Evolutionary conservation across 1,140 invertebrate species (phyloP), one percentile per base, ranked within the genome.

Genomic region (Aporrectodea caliginosa): DNA sequence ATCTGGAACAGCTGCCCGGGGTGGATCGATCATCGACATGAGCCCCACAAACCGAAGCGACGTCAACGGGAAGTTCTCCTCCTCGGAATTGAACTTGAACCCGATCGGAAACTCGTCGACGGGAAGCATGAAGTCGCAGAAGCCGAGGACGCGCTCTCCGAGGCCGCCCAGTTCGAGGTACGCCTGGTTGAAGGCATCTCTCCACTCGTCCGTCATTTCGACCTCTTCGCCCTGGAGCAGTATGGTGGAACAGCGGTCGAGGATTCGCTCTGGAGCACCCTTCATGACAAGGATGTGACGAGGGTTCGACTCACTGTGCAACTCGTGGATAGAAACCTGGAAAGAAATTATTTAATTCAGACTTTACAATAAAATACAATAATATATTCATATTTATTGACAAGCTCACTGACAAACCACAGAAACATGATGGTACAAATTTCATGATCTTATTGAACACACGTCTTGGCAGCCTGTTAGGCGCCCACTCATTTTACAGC

Each of bases 1-100:
- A 89, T 98, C 96, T 33, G 90, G 90, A 77, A 98, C 97, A 79
- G 86, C 86, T 77, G 86, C 85, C 70, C 86, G 82, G 12, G 87
- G 87, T 77, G 97, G 97, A 91, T 99, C 97, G 91, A 99, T 99
- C 97, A 99, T 99, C 82, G 96, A 98, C 94, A 99, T 98, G 6
- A 99, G 92, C 76, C 98, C 98, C 74, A 99, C 95, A 88, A 99
- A 99, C 81, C 97, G 92, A n/a, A 99, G 92, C 83, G 93, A 94
- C 79, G 93, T 93, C 58, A 96, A 88, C 27, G 95, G 97, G 92
- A 98, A 99, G 90, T 99, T 99, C 70, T 92, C 90, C 84, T 97
- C 94, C 33, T 90, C 90, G 79, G 91, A 90, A 89, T 99, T 95
- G 90, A 98, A 99, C 85, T 93, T 93, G 89, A 92, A 99, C 74